phyloP scores from a whole-genome alignment of 1,140 invertebrate species.

The Microvelia longipes region DNA sequence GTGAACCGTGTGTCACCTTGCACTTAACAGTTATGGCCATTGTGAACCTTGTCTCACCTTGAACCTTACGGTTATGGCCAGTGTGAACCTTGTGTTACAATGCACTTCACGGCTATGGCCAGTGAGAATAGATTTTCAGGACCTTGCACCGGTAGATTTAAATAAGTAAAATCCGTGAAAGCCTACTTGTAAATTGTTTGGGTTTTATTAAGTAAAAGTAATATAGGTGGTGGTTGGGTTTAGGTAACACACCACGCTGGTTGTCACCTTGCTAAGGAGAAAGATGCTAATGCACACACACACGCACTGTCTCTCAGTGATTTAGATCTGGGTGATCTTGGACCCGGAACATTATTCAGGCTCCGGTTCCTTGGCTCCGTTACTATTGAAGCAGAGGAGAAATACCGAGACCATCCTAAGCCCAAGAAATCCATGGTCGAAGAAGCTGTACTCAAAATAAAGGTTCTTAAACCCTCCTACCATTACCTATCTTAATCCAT shows the following conservation, averaged over 20 bases:
- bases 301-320: slow-evolving; percentile 32
- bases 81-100: too few relatives aligned
- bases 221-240: slow-evolving; percentile 14
- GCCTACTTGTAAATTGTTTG: too few relatives aligned
- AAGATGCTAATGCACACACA: slow-evolving; percentile 28
- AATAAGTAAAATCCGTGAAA: too few relatives aligned
- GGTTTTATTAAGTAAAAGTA: too few relatives aligned
- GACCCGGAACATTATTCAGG: slow-evolving; percentile 56
- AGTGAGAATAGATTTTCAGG: too few relatives aligned
- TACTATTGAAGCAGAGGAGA: slow-evolving; percentile 59
- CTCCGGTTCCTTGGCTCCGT: slow-evolving; percentile 68
- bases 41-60: too few relatives aligned
- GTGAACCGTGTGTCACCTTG: too few relatives aligned
- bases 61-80: too few relatives aligned
- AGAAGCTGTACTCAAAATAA: slow-evolving; percentile 90
- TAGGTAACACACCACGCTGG: slow-evolving; percentile 24
- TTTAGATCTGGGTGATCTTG: slow-evolving; percentile 24
- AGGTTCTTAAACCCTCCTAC: slow-evolving; percentile 45
- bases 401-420: slow-evolving; percentile 49
- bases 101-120: too few relatives aligned
- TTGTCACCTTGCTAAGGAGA: slow-evolving; percentile 30
- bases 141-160: too few relatives aligned
- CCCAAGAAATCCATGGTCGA: slow-evolving; percentile 86
- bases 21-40: too few relatives aligned
- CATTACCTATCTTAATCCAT: too few relatives aligned